Evolutionary conservation across 1,140 invertebrate genomes (phyloP), one percentile per base, ranked within the genome.

Genomic region (Panulirus ornatus): DNA sequence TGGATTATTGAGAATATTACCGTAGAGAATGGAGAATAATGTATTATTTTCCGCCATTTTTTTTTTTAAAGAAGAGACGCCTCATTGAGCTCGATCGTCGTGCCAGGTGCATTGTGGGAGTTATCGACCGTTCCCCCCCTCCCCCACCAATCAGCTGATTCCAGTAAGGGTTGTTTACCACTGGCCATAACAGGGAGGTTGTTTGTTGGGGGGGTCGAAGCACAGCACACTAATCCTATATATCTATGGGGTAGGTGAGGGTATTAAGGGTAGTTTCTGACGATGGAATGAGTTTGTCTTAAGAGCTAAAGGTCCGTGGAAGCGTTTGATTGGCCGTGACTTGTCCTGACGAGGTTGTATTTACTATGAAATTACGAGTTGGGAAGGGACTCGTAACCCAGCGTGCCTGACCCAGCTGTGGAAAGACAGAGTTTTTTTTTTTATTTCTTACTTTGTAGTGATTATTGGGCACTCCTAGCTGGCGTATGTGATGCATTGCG

Each of bases 71-170:
- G 73, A 38, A 40, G 30, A 14, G 51, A 36, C 47, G 78, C 76
- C 58, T 16, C 47, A 47, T 36, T 14, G 44, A 14, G 5, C 44
- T 54, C 51, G 42, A n/a, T 9, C 58, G 78, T 81, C 78, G 30
- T 36, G 47, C 30, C 3, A 42, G 42, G 70, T n/a, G 83, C 70
- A 73, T 85, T 85, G 70, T 85, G 83, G 83, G 63, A 85, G 42
- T 85, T n/a, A 85, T 85, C 83, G 83, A 85, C 83, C 66, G 73
- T 75, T 85, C n/a, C 63, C 16, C 54, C 75, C 83, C 75, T 66
- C 83, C 75, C 54, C 75, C 83, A 75, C 66, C 83, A 75, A 85
- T 85, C 83, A 85, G 83, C 70, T 75, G 82, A 84, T 73, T 75
- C 51, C 66, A 85, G 83, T 44, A 42, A 51, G 51, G 42, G 44